Evolutionary conservation across 2,113 vertebrate species (phyloP), one percentile per base, ranked within the genome.

Genomic region (Aythya baeri): DNA sequence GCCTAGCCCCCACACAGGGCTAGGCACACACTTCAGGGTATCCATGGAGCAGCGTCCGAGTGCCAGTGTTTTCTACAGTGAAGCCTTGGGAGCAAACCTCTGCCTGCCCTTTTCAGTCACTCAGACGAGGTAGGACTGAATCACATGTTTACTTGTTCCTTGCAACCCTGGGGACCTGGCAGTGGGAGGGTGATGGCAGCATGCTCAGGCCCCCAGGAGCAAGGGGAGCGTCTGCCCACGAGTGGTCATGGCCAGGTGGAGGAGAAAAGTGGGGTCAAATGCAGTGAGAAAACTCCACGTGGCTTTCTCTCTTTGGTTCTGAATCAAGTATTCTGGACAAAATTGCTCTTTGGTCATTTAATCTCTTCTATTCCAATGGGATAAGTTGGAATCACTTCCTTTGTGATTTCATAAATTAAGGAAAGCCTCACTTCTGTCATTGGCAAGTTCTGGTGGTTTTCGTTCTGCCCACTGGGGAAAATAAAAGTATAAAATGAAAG

Each of bases 171-270:
- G 55, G 11, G 54, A 14, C 6, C 6, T 41, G 85, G 22, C 8
- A 3, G 5, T 16, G 62, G 57, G 29, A 14, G 67, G 12, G 31
- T 20, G 11, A 21, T 46, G 1, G 22, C 34, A 9, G 57, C 0
- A 2, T 4, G 23, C 65, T 72, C 27, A 21, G 9, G 13, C 8
- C 61, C 16, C 27, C 58, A 2, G 18, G 15, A 49, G 14, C 11
- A 0, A 41, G 29, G 31, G 1, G 5, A 49, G 58, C 18, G 14
- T 11, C 46, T 25, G 63, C 59, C 1, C 17, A 11, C 36, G 36
- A 9, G 4, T 2, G 36, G 31, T 3, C 55, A 34, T 49, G 36
- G 57, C 43, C 25, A 41, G 38, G 17, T 18, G 32, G 27, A 49
- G 18, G 27, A 31, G 44, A 4, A 44, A 80, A 49, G 7, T 5